Percentiles rank a stretch among this genome's conserved stretches.
These are phyloP conservation scores for Nothocercus nigrocapillus DNA, from an alignment of 2,113 vertebrate genomes.

Conservation along the genomic window DNA sequence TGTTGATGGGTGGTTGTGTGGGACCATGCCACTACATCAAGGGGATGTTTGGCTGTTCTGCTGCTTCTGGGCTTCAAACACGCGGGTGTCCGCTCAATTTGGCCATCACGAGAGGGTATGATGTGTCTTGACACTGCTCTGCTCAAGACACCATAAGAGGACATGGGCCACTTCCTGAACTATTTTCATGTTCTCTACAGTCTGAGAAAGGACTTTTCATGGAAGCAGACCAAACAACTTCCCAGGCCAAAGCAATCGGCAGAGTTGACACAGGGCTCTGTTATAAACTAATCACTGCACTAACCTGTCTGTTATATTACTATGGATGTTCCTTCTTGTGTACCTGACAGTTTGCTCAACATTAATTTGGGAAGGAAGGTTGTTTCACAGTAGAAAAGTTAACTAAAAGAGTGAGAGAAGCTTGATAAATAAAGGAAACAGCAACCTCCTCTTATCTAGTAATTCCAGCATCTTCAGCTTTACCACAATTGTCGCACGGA, in stretches of 20 bases:
- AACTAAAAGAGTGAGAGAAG: neutral
- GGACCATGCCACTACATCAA: neutral
- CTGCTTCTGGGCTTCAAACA: neutral
- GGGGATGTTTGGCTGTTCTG: neutral
- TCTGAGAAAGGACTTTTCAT: neutral
- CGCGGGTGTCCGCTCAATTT: neutral
- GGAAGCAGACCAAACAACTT: neutral
- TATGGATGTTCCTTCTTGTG: neutral
- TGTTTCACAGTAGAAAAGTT: neutral
- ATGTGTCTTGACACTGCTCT: neutral
- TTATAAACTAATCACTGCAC: neutral
- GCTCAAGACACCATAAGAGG: neutral
- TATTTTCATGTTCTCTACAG: neutral
- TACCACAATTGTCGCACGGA: neutral
- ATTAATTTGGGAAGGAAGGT: neutral
- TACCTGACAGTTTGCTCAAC: neutral
- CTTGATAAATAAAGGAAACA: neutral
- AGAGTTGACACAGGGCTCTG: accelerated
- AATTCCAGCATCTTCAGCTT: neutral
- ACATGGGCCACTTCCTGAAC: neutral
- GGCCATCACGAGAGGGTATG: neutral
- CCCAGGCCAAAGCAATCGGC: neutral
- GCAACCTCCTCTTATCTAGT: neutral
- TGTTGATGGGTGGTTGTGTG: accelerated
- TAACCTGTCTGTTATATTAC: neutral